Evolutionary conservation across 1,140 invertebrate species (phyloP).

Genomic region (Drosophila watanabei): DNA sequence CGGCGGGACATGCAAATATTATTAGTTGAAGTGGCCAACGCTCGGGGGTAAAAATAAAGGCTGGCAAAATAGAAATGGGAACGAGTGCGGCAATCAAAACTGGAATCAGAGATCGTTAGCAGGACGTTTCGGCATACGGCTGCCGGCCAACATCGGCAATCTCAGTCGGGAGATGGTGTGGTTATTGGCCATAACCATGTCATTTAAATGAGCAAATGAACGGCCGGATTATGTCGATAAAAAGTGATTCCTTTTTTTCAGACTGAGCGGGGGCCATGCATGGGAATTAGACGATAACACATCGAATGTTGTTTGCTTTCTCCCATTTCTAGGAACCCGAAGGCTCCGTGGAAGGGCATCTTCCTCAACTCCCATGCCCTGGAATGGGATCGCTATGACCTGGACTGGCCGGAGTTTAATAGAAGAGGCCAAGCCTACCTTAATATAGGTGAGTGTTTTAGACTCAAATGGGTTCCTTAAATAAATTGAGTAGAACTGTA

Average conservation of each 20-base stretch:
- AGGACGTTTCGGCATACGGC: conserved; percentile 52
- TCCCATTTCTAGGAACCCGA: conserved; percentile 89
- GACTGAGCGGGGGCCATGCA: neutral
- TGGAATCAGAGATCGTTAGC: conserved; percentile 74
- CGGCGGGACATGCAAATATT: conserved; percentile 69
- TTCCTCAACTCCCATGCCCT: conserved; percentile 87
- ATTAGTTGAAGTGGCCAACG: conserved; percentile 67
- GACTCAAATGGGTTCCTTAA: neutral
- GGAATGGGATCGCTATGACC: conserved; percentile 89
- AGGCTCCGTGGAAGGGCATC: conserved; percentile 88
- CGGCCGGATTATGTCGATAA: conserved; percentile 46
- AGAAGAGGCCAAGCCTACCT: conserved; percentile 90
- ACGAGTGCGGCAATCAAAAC: conserved; percentile 65
- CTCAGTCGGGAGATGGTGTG: conserved; percentile 9
- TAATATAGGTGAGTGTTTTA: conserved; percentile 89
- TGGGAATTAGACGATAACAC: conserved; percentile 21
- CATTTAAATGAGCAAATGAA: conserved; percentile 63
- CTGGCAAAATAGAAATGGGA: conserved; percentile 29
- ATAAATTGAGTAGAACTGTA: too few relatives aligned
- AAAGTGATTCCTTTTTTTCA: conserved; percentile 38
- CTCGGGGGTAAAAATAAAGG: conserved; percentile 32
- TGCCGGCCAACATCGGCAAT: conserved; percentile 5
- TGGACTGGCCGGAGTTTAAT: conserved; percentile 93
- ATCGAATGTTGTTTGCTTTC: conserved; percentile 23
- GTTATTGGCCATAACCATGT: conserved; percentile 48